Base-by-base conservation (phyloP, 2,888 invertebrate genomes). In the Andrena flavipes region DNA sequence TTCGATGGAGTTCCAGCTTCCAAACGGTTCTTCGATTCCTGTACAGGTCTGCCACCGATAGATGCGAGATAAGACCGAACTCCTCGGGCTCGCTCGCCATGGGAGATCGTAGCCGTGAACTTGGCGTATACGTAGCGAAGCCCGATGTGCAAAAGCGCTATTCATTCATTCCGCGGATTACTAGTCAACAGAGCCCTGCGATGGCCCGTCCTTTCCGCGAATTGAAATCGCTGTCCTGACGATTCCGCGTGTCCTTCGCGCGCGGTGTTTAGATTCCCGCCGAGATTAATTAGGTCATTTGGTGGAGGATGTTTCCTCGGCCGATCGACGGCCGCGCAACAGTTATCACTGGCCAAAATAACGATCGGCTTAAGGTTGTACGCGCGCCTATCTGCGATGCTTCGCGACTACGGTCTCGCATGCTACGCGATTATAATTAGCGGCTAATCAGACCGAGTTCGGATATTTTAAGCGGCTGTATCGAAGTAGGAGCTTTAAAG, bases 401-500 rank as follows among this genome's bases (percentile, higher is more conserved):
- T 26, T n/a, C 72, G 65, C 69, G 59, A 51, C 63, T 64, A 26
- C n/a, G 48, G 65, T 56, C 70, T 82, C 54, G 26, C 72, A 70
- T 54, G 76, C 81, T 74, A 70, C 64, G 49, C 67, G 82, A 90
- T 90, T 91, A 92, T 91, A 91, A 91, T 92, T 92, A 92, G 92
- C 88, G 83, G 71, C 83, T 91, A 91, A 92, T 91, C 90, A 86
- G 90, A 91, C 84, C 89, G 87, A 88, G 86, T 88, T 83, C 83
- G 84, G 87, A 80, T 89, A 90, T 90, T 91, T 90, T 90, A 86
- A 76, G 74, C 87, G 71, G 59, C 71, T 82, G 77, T 87, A 80
- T 87, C 81, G 77, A 84, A 77, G 71, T 83, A 62, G 63, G 81
- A 65, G 84, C 77, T 76, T 82, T 67, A 84, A 86, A 84, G 76